Base-by-base conservation (phyloP, 2,113 vertebrate species). In the Prinia subflava region DNA sequence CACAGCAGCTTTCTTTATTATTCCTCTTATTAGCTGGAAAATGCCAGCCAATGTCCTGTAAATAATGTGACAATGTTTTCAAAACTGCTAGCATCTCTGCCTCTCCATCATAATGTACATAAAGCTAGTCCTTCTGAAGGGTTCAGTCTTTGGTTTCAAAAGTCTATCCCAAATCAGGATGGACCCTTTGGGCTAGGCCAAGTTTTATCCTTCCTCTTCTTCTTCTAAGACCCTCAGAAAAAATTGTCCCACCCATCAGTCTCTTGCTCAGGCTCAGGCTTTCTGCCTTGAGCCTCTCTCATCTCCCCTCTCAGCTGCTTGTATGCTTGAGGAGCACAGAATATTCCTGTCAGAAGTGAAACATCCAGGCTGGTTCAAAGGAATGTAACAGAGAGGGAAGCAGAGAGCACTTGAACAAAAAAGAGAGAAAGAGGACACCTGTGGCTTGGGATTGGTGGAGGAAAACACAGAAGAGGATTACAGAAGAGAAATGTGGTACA, bases 391-490 rank as follows among this genome's bases (percentile, higher is more conserved):
- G 39, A 16, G 13, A 71, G 10, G 21, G 25, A 86, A 39, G 39
- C 39, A 39, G 39, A 39, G 39, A 53, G 9, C 37, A 23, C 15
- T 47, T 41, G 21, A 31, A 23, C 18, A 20, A 30, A 82, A 63
- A 59, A 35, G n/a, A n/a, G 24, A 31, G 41, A 31, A 42, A 71
- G 14, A 47, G 28, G 59, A 49, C 30, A 49, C 0, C 0, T 15
- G 3, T 28, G 31, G 22, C 41, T 65, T 49, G 39, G 47, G 56
- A 53, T 16, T n/a, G 19, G 33, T 23, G 30, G 15, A 60, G 21
- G 31, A 11, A 76, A 78, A 46, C 24, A 56, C 2, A 1, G 27
- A 27, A 15, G 5, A 19, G 24, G 28, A 44, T 65, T 69, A 17
- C 6, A 74, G 55, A 31, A 35, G 41, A 56, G 16, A 73, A 81